A percentile compares a stretch with the other conserved stretches of the same genome.
phyloP scores from a whole-genome alignment of 2,888 invertebrate genomes.

The Morpho achilles region DNA sequence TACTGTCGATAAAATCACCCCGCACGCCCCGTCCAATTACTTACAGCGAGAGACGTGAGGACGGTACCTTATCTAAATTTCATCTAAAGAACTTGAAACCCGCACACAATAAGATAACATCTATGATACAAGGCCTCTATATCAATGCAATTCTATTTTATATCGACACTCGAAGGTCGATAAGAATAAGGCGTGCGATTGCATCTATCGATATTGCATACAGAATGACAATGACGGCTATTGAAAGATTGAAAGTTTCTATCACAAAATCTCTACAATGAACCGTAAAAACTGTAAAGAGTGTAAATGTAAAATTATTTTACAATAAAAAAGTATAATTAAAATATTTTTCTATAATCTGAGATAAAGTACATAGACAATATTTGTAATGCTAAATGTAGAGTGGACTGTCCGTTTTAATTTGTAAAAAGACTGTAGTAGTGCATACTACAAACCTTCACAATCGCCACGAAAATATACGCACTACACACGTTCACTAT shows the following conservation, averaged over 20 bases:
- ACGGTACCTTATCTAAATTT: conserved; percentile 64
- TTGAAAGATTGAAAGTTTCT: conserved; percentile 17
- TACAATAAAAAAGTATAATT: too few relatives aligned
- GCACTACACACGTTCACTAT: too few relatives aligned
- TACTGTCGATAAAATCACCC: conserved; percentile 56
- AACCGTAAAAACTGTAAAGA: too few relatives aligned
- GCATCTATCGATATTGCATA: conserved; percentile 31
- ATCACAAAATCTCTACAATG: neutral
- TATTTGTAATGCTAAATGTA: too few relatives aligned
- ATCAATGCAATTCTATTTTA: conserved; percentile 50
- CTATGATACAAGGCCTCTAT: conserved; percentile 23
- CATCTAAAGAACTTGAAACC: conserved; percentile 52
- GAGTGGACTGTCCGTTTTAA: too few relatives aligned
- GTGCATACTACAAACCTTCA: too few relatives aligned
- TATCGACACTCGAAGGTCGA: conserved; percentile 47
- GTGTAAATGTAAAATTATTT: too few relatives aligned
- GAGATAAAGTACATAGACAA: too few relatives aligned
- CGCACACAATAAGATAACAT: conserved; percentile 21
- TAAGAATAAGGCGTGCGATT: conserved; percentile 43
- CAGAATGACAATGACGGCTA: conserved; percentile 19
- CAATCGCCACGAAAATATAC: too few relatives aligned
- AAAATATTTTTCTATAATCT: too few relatives aligned
- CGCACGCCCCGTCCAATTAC: conserved; percentile 68
- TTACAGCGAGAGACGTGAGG: conserved; percentile 52
- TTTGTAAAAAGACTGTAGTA: too few relatives aligned